Evolutionary conservation across 1,140 invertebrate species (phyloP), one percentile per base, ranked within the genome.

Genomic region (Triops cancriformis): DNA sequence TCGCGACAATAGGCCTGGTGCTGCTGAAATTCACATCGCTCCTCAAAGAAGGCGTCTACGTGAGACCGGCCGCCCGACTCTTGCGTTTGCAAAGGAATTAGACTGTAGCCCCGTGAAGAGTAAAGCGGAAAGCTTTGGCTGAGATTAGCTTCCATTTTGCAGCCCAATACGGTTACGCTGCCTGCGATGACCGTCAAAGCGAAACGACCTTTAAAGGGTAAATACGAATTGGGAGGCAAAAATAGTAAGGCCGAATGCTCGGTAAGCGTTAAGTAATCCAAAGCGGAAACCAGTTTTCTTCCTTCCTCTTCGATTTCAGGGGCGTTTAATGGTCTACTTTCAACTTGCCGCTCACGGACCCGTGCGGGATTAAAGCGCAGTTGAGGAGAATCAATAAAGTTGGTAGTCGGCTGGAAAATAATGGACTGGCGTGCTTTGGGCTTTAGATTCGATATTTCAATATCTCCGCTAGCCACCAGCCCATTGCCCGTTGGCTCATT

Each of bases 21-120:
- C 14, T 64, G 51, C 51, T 7, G 5, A 23, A n/a, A 64, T 23
- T 64, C 11, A 23, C 10, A 14, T 64, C 51, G 14, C 51, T 64
- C 10, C 5, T 18, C 51, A 23, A 64, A 64, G 51, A 64, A 64
- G 18, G 51, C 51, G 51, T 64, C 51, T 10, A 64, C 51, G n/a
- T 64, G 51, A 18, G 51, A 64, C 11, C 11, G 31, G 26, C 72
- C 18, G 26, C 26, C 74, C 23, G 27, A 45, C 74, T 43, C 11
- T 64, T 11, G n/a, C 72, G 77, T 18, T 74, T 43, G 77, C 77
- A 78, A n/a, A 73, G 77, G 51, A 64, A 64, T 64, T n/a, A 78
- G 26, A 74, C 77, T 78, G 73, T 78, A 78, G 23, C 77, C 77
- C 41, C 77, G 72, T 6, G 77, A 73, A 0, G 77, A 78, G 73